Evolutionary conservation across 2,888 invertebrate genomes (phyloP).

Genomic region (Agrenia bidenticulata): DNA sequence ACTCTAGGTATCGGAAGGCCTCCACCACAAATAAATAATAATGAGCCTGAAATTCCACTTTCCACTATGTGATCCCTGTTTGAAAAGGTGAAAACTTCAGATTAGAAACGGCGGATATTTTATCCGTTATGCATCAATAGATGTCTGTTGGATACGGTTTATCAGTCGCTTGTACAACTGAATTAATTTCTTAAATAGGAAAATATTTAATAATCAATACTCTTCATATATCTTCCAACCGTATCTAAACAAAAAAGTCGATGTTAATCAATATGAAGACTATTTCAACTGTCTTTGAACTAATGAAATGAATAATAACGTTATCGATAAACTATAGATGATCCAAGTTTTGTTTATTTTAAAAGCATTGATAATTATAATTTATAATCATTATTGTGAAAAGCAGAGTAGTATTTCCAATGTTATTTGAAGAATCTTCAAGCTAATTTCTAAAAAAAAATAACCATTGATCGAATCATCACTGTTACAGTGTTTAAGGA

Average conservation of each 20-base stretch:
- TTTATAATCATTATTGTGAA: no score
- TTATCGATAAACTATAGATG: no score
- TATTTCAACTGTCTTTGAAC: no score
- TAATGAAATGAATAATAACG: no score
- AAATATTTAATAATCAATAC: constrained; percentile 1
- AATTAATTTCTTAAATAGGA: not conserved
- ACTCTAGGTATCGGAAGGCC: constrained; percentile 72
- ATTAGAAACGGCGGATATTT: not conserved
- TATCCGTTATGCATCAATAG: not conserved
- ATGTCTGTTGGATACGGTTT: not conserved
- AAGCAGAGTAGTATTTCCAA: no score
- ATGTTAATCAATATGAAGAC: not conserved
- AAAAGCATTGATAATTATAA: no score
- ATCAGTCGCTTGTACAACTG: not conserved
- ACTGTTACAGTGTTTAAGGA: no score
- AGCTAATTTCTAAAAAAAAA: no score
- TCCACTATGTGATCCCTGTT: constrained; percentile 42
- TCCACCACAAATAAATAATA: constrained; percentile 31
- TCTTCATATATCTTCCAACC: constrained; percentile 4
- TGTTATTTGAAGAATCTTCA: no score
- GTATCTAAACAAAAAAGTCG: not conserved
- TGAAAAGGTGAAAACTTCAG: no score
- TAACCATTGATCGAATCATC: no score
- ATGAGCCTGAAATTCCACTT: constrained; percentile 48
- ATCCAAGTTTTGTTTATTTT: no score